These are phyloP conservation scores for Drosophila obscura DNA, from an alignment of 1,140 invertebrate genomes.

Conservation along the genomic window DNA sequence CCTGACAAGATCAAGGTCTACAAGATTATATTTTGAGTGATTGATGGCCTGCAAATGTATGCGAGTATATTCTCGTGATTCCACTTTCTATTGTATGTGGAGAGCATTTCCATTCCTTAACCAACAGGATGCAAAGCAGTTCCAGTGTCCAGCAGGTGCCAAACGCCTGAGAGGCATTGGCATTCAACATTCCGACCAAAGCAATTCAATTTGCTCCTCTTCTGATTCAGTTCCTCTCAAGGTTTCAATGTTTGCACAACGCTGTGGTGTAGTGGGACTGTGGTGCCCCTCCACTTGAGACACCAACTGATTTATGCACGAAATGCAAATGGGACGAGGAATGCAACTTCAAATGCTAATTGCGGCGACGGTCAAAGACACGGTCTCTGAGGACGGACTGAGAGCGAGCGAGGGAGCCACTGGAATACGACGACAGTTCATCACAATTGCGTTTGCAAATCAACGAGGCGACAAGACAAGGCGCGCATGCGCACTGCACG, in stretches of 20 bases:
- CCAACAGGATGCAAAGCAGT: constrained; percentile 44
- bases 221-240: constrained; percentile 35
- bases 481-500: constrained; percentile 47
- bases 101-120: neutral
- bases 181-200: constrained; percentile 11
- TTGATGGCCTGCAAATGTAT: neutral
- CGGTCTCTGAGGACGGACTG: constrained; percentile 10
- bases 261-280: constrained; percentile 6
- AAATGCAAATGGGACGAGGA: constrained; percentile 66
- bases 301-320: constrained; percentile 66
- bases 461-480: constrained; percentile 37
- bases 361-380: constrained; percentile 80
- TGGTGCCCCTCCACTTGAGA: constrained; percentile 31
- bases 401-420: constrained; percentile 12
- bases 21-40: neutral
- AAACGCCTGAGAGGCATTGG: constrained; percentile 35
- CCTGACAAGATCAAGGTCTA: neutral
- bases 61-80: neutral
- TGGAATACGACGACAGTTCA: constrained; percentile 59
- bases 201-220: constrained; percentile 12
- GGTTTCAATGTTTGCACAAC: constrained; percentile 55
- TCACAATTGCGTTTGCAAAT: constrained; percentile 75
- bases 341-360: constrained; percentile 83
- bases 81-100: neutral
- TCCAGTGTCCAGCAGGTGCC: constrained; percentile 40